phyloP scores from a whole-genome alignment of 2,888 invertebrate species.

The Lasius fuliginosus region DNA sequence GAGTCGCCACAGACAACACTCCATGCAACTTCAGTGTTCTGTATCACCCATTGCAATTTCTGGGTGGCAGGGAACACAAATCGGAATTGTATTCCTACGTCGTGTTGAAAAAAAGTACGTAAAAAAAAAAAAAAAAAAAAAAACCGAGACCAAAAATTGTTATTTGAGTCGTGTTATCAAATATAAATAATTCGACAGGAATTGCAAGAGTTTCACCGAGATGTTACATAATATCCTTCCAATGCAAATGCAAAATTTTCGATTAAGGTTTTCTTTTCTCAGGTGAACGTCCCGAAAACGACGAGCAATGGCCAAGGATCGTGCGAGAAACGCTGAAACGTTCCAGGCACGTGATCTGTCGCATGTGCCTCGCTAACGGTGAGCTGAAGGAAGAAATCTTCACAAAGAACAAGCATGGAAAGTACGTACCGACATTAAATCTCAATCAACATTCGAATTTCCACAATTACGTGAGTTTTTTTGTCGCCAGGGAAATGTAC shows the following conservation, averaged over 20 bases:
- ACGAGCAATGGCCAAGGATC: constrained; percentile 92
- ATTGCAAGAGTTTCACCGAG: not conserved
- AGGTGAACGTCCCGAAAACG: constrained; percentile 86
- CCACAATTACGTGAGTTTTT: constrained; percentile 26
- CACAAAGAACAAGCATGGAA: constrained; percentile 92
- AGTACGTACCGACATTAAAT: constrained; percentile 86
- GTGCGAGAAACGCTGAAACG: constrained; percentile 91
- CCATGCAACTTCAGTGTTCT: constrained; percentile 93
- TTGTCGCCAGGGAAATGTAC: constrained; percentile 88
- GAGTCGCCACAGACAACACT: constrained; percentile 88
- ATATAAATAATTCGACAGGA: constrained; percentile 18
- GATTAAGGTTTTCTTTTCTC: constrained; percentile 29
- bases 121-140: not conserved
- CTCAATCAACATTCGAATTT: not conserved
- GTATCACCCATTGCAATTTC: constrained; percentile 88
- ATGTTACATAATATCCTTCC: not conserved
- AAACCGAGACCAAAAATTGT: not conserved
- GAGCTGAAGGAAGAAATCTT: constrained; percentile 92
- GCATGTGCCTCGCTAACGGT: constrained; percentile 92
- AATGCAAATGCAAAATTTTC: constrained; percentile 34
- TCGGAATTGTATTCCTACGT: constrained; percentile 92
- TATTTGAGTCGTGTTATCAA: constrained; percentile 1
- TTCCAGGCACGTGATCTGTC: constrained; percentile 92
- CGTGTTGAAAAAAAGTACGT: constrained; percentile 92
- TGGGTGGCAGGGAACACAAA: constrained; percentile 76